These are phyloP conservation scores for Troides oblongomaculatus DNA, from an alignment of 2,888 invertebrate genomes.

Conservation along the genomic window DNA sequence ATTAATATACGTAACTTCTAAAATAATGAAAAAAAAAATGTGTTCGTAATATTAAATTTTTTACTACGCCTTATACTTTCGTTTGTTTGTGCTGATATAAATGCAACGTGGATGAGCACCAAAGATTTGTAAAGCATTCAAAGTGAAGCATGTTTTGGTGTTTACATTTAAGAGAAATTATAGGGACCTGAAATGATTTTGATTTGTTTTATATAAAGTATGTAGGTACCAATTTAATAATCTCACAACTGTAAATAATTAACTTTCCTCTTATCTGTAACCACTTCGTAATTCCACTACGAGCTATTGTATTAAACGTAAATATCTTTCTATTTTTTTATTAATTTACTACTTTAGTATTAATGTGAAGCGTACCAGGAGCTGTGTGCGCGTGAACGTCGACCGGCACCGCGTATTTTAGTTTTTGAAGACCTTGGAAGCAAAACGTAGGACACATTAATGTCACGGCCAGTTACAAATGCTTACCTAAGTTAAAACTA, in stretches of 20 bases:
- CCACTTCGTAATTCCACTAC: constrained; percentile 53
- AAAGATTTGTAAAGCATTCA: constrained; percentile 74
- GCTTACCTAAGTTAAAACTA: constrained; percentile 62
- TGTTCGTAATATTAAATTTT: constrained; percentile 71
- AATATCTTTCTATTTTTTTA: constrained; percentile 64
- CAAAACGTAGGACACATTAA: constrained; percentile 61
- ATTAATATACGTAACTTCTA: constrained; percentile 57
- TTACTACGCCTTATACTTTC: constrained; percentile 55
- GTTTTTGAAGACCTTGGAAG: constrained; percentile 49
- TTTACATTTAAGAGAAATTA: constrained; percentile 76
- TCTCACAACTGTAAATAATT: constrained; percentile 72
- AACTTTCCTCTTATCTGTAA: constrained; percentile 51
- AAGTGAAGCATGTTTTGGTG: constrained; percentile 69
- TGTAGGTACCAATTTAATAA: constrained; percentile 76
- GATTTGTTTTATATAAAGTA: constrained; percentile 70
- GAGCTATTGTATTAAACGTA: constrained; percentile 53
- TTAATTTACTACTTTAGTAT: constrained; percentile 64
- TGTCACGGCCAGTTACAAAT: constrained; percentile 76
- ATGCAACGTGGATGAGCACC: constrained; percentile 76
- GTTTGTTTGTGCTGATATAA: constrained; percentile 68
- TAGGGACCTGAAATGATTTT: constrained; percentile 79
- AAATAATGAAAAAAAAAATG: constrained; percentile 58
- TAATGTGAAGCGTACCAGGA: constrained; percentile 58
- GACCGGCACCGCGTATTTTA: constrained; percentile 30
- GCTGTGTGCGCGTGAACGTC: constrained; percentile 48